Percentiles rank a stretch among this genome's conserved stretches.
These are phyloP conservation scores for Microcaecilia unicolor DNA, from an alignment of 2,797 vertebrate species.

Conservation along the genomic window DNA sequence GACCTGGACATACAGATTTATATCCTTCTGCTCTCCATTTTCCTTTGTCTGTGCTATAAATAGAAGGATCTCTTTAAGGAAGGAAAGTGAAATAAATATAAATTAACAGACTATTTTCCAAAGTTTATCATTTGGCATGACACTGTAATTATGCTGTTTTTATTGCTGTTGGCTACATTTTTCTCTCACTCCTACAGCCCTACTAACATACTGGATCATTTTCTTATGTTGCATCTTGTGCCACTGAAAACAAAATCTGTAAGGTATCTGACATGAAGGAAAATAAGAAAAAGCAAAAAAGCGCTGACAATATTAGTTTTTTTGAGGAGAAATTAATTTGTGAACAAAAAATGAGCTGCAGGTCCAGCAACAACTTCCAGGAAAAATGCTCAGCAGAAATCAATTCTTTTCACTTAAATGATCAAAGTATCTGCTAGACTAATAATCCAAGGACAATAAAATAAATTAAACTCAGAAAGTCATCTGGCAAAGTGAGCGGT, in stretches of 20 bases:
- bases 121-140: constrained; percentile 3
- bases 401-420: constrained; percentile 6
- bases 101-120: constrained; percentile 1
- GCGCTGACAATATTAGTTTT: constrained; percentile 32
- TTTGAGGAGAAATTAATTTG: constrained; percentile 39
- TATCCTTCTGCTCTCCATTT: constrained; percentile 1
- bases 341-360: constrained; percentile 21
- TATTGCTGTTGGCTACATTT: constrained; percentile 24
- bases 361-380: constrained; percentile 16
- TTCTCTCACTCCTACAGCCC: constrained; percentile 2
- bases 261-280: constrained; percentile 17
- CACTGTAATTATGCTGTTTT: constrained; percentile 3
- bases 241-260: constrained; percentile 23
- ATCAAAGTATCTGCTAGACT: constrained; percentile 12
- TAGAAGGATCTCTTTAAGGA: neutral
- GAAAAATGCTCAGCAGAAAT: no score
- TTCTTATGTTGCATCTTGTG: constrained; percentile 9
- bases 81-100: neutral
- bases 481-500: no score
- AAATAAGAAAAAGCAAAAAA: constrained; percentile 33
- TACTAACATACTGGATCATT: constrained; percentile 8
- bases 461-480: constrained; percentile 17
- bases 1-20: no score
- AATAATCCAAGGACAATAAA: constrained; percentile 27
- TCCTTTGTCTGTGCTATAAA: neutral